Base-by-base conservation (phyloP, 2,888 invertebrate genomes). In the Acanthosepion pharaonis region DNA sequence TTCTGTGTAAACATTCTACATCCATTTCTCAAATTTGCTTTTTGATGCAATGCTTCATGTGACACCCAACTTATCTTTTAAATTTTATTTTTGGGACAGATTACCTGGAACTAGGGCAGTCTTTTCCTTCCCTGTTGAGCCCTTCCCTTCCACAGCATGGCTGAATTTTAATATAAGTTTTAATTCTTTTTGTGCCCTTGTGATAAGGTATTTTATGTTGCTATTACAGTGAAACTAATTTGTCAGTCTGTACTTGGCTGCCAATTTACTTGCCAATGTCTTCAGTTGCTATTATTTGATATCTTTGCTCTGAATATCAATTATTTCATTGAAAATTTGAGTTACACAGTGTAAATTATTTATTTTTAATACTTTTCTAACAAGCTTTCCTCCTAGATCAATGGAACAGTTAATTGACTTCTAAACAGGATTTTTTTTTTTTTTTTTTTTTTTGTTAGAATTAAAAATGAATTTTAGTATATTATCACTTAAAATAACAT, bases 141-240 rank as follows among this genome's bases (percentile, higher is more conserved):
- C 20, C 59, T 20, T 11, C 64, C n/a, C n/a, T 18, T 78, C 33
- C 78, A 78, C 78, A 33, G 78, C 78, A 78, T 78, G 78, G n/a
- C 78, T 78, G n/a, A n/a, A 78, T 78, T 78, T 78, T 33, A n/a
- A 78, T 78, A 78, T 59, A 59, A 59, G n/a, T 33, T n/a, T 78
- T 78, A n/a, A n/a, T 78, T 78, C n/a, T 78, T 78, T 78, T n/a
- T 78, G n/a, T 78, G 78, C 78, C 33, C n/a, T n/a, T 78, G 78
- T 78, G n/a, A 78, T 78, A n/a, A 78, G 11, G n/a, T n/a, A n/a
- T 78, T 78, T 78, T 78, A n/a, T 78, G 78, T n/a, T 78, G 78
- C n/a, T 33, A 59, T 59, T 59, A 23, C 59, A 59, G 78, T 78
- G 18, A 78, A 78, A 33, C n/a, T 11, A 78, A 78, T 78, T 78